Percentiles rank a stretch among this genome's conserved stretches.
These are phyloP conservation scores for Teinopalpus imperialis DNA, from an alignment of 2,888 invertebrate species.

Conservation along the genomic window DNA sequence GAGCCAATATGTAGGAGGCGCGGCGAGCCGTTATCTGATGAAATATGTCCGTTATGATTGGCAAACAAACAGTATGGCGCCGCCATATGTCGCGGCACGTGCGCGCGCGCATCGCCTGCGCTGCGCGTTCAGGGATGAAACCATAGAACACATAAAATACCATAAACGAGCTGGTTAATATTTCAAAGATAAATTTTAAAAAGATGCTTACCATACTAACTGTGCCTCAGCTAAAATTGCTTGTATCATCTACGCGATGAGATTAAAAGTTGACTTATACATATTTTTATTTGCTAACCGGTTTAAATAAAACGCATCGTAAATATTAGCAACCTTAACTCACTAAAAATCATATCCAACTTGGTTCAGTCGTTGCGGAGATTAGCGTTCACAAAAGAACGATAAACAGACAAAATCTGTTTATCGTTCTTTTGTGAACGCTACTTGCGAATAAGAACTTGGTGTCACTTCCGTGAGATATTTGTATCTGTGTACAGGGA, in stretches of 20 bases:
- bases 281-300: too few relatives aligned
- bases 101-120: slow-evolving; percentile 70
- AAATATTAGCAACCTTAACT: too few relatives aligned
- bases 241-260: too few relatives aligned
- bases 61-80: slow-evolving; percentile 81
- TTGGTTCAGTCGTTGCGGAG: too few relatives aligned
- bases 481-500: slow-evolving; percentile 56
- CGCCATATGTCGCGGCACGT: slow-evolving; percentile 80
- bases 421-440: too few relatives aligned
- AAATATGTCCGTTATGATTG: slow-evolving; percentile 83
- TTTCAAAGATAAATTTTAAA: not conserved
- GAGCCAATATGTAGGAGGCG: slow-evolving; percentile 68
- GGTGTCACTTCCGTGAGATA: slow-evolving; percentile 2
- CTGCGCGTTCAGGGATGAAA: slow-evolving; percentile 78
- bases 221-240: too few relatives aligned
- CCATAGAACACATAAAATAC: slow-evolving; percentile 44
- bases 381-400: too few relatives aligned
- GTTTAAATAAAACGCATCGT: too few relatives aligned
- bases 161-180: not conserved
- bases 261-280: too few relatives aligned
- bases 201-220: too few relatives aligned
- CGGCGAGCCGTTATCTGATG: slow-evolving; percentile 79
- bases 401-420: too few relatives aligned
- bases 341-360: too few relatives aligned
- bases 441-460: not conserved